phyloP scores from a whole-genome alignment of 2,797 vertebrate genomes.

The Cygnus olor region DNA sequence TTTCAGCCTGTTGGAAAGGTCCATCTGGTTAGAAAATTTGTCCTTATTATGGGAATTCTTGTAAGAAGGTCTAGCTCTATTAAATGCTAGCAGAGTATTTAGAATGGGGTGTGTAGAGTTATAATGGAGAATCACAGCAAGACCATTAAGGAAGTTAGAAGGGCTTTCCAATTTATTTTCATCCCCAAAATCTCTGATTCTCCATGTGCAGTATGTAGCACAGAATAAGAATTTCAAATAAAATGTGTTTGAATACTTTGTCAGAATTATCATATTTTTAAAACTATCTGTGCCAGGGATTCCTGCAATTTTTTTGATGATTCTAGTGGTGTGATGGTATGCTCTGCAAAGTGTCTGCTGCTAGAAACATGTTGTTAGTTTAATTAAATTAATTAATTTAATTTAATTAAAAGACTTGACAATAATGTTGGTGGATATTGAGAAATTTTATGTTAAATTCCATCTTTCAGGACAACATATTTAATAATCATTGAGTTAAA shows the following conservation, averaged over 20 bases:
- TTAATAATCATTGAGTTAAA: neutral
- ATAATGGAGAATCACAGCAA: neutral
- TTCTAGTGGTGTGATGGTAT: neutral
- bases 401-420: neutral
- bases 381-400: neutral
- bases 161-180: neutral
- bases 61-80: neutral
- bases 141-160: neutral
- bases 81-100: constrained; percentile 38
- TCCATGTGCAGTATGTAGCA: neutral
- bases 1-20: constrained; percentile 53
- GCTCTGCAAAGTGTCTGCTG: neutral
- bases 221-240: neutral
- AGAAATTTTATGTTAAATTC: neutral
- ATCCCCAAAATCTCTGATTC: neutral
- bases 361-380: neutral
- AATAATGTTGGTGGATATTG: neutral
- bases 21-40: constrained; percentile 19
- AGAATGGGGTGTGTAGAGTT: neutral
- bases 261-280: neutral
- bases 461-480: neutral
- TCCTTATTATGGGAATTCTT: constrained; percentile 6
- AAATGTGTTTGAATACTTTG: neutral
- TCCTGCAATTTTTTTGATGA: neutral
- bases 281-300: neutral